Percentiles rank a stretch among this genome's conserved stretches.
Conservation (phyloP, 2,888 invertebrate genomes). For the Tipula vernalis region DNA sequence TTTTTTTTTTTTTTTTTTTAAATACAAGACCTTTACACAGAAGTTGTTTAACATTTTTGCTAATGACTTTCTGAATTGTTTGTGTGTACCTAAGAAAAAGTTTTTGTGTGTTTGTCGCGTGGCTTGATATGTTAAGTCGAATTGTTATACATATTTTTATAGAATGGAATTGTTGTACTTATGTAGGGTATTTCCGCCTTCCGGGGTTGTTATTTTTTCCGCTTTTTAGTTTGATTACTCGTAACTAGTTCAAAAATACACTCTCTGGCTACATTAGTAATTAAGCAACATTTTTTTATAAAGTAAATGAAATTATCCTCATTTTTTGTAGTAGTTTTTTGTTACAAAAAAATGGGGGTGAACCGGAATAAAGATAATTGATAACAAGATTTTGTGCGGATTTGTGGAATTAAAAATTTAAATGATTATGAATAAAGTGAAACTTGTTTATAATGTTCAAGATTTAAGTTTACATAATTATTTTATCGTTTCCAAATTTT, state of each 20-base stretch:
- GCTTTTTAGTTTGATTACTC: neutral
- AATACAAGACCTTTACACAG: neutral
- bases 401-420: neutral
- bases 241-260: neutral
- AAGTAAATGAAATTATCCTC: too few species aligned
- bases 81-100: neutral
- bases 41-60: neutral
- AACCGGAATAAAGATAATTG: neutral
- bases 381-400: neutral
- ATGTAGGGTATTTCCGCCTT: neutral
- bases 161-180: neutral
- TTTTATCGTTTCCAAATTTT: too few species aligned
- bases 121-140: neutral
- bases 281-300: too few species aligned
- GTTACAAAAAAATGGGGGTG: too few species aligned
- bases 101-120: neutral
- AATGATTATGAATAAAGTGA: neutral
- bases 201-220: neutral
- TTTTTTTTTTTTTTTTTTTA: neutral
- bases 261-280: too few species aligned
- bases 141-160: neutral
- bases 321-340: too few species aligned
- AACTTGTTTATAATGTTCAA: neutral
- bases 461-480: neutral
- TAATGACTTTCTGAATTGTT: neutral